phyloP scores from a whole-genome alignment of 1,140 invertebrate species.

The Psilanteris sp. region DNA sequence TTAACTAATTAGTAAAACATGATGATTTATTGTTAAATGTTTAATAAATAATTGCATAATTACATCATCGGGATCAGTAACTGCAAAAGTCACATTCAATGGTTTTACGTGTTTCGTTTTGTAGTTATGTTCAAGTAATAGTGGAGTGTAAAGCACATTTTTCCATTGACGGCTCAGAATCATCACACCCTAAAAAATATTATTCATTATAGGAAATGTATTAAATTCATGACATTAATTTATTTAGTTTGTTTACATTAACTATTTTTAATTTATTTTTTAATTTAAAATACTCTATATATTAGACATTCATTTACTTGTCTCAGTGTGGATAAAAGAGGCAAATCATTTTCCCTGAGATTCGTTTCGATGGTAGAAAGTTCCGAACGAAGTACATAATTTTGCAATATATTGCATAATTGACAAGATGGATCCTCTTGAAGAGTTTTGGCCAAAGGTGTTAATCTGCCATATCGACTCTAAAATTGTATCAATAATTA shows the following conservation, averaged over 20 bases:
- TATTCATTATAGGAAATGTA: slow-evolving; percentile 39
- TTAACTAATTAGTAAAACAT: too few species aligned
- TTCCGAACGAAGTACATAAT: slow-evolving; percentile 89
- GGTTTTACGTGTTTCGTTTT: slow-evolving; percentile 90
- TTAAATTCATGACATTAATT: too few species aligned
- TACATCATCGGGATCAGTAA: slow-evolving; percentile 89
- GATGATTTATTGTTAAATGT: too few species aligned
- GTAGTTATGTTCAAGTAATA: slow-evolving; percentile 93
- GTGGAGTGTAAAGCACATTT: slow-evolving; percentile 95
- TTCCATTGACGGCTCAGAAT: slow-evolving; percentile 97
- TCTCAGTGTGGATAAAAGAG: slow-evolving; percentile 92
- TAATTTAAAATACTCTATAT: too few species aligned
- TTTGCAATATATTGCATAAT: slow-evolving; percentile 92
- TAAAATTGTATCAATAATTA: too few species aligned
- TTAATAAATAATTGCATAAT: too few species aligned
- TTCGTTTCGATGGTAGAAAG: slow-evolving; percentile 89
- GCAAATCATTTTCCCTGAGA: slow-evolving; percentile 90
- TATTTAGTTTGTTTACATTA: too few species aligned
- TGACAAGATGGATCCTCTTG: slow-evolving; percentile 98
- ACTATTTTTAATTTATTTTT: too few species aligned
- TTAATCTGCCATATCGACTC: slow-evolving; percentile 94
- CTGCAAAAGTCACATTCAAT: slow-evolving; percentile 92
- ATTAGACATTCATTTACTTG: slow-evolving; percentile 80
- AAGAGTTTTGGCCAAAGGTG: slow-evolving; percentile 92
- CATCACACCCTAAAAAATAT: slow-evolving; percentile 86